These are phyloP conservation scores for Masticophis lateralis DNA, from an alignment of 2,797 vertebrate genomes.

Conservation along the genomic window DNA sequence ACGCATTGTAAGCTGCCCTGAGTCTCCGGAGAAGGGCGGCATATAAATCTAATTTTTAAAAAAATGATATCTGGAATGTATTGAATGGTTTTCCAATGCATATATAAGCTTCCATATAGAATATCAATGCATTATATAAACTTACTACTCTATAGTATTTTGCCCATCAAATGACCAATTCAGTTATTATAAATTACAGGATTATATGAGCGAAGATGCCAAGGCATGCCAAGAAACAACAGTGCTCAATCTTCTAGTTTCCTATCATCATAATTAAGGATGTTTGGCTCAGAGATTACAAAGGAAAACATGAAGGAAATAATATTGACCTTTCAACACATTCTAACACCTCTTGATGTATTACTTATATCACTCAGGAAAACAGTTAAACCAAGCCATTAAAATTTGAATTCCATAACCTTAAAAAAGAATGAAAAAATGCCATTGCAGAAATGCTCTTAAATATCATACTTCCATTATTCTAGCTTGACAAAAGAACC, in stretches of 20 bases:
- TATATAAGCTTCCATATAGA: background rate
- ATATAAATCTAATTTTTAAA: too few relatives aligned
- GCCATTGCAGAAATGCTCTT: background rate
- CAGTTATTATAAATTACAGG: background rate
- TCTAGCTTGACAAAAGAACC: background rate
- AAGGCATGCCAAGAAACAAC: background rate
- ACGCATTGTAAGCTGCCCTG: too few relatives aligned
- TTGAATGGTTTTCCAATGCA: background rate
- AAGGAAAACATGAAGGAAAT: background rate
- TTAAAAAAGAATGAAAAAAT: background rate
- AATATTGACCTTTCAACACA: background rate
- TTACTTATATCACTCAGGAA: background rate
- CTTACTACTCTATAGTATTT: background rate
- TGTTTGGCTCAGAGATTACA: background rate
- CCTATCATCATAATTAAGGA: background rate
- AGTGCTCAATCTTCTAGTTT: background rate
- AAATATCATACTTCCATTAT: background rate
- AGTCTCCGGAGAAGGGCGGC: too few relatives aligned
- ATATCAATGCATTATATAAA: background rate
- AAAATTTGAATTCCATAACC: background rate
- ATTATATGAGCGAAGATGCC: background rate
- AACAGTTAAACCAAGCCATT: slow-evolving; percentile 15
- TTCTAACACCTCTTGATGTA: background rate
- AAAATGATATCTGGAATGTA: background rate
- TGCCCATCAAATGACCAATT: background rate